phyloP scores from a whole-genome alignment of 2,113 vertebrate genomes.

The Ranitomeya imitator region DNA sequence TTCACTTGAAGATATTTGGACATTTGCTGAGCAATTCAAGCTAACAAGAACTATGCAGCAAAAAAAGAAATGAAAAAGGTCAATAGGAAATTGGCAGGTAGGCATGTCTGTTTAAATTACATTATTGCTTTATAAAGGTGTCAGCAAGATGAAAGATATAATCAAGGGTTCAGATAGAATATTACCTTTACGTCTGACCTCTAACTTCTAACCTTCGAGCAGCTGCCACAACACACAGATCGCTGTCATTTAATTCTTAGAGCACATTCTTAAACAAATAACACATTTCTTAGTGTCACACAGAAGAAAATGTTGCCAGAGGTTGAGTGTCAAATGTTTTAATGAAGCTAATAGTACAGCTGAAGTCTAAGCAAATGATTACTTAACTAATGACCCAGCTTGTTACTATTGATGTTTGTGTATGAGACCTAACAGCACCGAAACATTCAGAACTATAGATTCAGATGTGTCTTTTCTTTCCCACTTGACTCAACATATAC shows the following conservation, averaged over 20 bases:
- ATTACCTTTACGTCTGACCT: conserved; percentile 1
- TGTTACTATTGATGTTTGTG: too few relatives aligned
- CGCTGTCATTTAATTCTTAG: background rate
- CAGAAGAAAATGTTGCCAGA: background rate
- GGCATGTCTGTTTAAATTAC: background rate
- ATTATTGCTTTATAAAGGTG: conserved; percentile 1
- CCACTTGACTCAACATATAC: too few relatives aligned
- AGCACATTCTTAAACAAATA: background rate
- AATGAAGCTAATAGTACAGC: background rate
- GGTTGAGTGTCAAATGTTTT: background rate
- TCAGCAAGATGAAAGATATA: conserved; percentile 2
- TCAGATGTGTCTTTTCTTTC: too few relatives aligned
- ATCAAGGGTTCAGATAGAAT: background rate
- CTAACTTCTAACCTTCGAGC: background rate
- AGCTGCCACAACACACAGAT: background rate
- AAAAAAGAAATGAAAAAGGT: background rate
- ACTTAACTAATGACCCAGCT: background rate
- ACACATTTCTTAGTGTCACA: background rate
- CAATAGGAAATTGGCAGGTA: background rate
- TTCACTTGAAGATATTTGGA: background rate
- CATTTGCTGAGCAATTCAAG: background rate
- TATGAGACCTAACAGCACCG: too few relatives aligned
- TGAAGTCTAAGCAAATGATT: background rate
- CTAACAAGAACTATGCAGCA: background rate
- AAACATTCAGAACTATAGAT: too few relatives aligned